These are phyloP conservation scores for Mugil cephalus DNA, from an alignment of 2,113 vertebrate species.

Conservation along the genomic window DNA sequence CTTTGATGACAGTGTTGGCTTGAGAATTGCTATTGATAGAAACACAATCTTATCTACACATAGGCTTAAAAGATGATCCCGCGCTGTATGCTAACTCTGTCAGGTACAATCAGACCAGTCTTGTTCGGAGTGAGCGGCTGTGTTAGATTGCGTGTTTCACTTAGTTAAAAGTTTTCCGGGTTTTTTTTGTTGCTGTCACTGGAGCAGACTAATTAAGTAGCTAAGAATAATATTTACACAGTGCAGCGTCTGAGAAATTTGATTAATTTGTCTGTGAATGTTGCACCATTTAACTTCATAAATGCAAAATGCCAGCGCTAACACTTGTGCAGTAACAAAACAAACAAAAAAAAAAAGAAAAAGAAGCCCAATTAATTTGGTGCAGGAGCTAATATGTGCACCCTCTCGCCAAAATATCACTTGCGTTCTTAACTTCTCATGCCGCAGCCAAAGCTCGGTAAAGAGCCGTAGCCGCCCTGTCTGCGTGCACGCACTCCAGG, in stretches of 20 bases:
- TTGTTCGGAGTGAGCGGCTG: background rate
- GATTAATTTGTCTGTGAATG: no score
- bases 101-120: background rate
- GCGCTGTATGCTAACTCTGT: background rate
- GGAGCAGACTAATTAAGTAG: no score
- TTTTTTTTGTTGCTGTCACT: no score
- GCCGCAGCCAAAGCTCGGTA: conserved; percentile 28
- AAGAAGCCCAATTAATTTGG: background rate
- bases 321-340: no score
- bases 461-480: conserved; percentile 38
- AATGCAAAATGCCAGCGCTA: no score
- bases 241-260: no score
- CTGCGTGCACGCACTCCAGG: conserved; percentile 19
- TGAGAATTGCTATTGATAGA: background rate
- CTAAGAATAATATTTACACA: no score
- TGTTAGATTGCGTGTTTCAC: background rate
- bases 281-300: no score
- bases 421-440: conserved; percentile 12
- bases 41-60: conserved; percentile 4
- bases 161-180: no score
- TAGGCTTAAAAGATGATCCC: background rate
- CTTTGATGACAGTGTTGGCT: conserved; percentile 1
- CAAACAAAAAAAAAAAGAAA: background rate
- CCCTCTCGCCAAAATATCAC: background rate
- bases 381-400: background rate